Evolutionary conservation across 1,140 invertebrate species (phyloP).

Genomic region (Solenopsis fugax): DNA sequence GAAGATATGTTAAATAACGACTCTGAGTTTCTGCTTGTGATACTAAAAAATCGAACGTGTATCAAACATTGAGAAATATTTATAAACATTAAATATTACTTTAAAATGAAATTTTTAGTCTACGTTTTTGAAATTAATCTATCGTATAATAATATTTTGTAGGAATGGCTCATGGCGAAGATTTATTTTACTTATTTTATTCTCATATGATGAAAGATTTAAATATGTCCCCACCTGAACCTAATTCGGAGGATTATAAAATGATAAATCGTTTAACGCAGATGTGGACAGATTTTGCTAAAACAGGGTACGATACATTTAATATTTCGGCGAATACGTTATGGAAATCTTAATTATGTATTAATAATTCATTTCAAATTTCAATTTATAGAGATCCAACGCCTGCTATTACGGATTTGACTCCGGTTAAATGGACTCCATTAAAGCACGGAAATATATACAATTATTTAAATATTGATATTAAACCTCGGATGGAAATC

Average conservation of each 20-base stretch:
- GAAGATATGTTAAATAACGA: not conserved
- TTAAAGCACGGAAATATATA: constrained; percentile 27
- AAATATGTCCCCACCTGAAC: not conserved
- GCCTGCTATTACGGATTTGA: constrained; percentile 42
- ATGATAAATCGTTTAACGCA: constrained; percentile 76
- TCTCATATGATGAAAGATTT: not conserved
- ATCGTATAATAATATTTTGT: constrained; percentile 11
- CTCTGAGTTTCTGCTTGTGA: not conserved
- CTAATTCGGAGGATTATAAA: constrained; percentile 41
- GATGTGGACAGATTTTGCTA: constrained; percentile 77
- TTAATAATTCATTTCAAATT: constrained; percentile 39
- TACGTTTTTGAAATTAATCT: constrained; percentile 21
- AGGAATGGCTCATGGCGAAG: constrained; percentile 80
- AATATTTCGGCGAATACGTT: not conserved
- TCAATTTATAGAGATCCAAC: constrained; percentile 71
- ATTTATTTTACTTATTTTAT: constrained; percentile 78
- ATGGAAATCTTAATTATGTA: constrained; percentile 17
- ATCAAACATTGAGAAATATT: constrained; percentile 14
- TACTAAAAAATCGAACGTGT: not conserved
- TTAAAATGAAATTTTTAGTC: not conserved
- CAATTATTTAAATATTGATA: constrained; percentile 69
- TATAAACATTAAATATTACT: not conserved
- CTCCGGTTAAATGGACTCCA: constrained; percentile 68
- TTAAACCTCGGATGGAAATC: constrained; percentile 60
- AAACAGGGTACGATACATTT: constrained; percentile 65